Base-by-base conservation (phyloP, 2,113 vertebrate species). In the Aphyosemion australe region DNA sequence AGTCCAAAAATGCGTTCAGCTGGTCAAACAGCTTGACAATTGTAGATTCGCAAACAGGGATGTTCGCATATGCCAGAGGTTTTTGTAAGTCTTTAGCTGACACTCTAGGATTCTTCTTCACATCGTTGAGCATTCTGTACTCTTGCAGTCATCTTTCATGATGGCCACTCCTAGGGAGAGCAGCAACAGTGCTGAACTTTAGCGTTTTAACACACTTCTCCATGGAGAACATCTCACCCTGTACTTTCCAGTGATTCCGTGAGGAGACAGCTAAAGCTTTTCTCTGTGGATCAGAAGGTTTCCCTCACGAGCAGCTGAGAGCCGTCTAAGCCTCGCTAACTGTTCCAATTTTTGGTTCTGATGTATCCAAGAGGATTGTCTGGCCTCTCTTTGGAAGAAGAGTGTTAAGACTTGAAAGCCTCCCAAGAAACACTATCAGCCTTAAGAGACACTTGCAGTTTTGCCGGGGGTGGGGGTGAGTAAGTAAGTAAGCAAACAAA, bases 401-500 rank as follows among this genome's bases (percentile, higher is more conserved):
- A 82, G 78, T 13, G 49, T 61, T 65, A 32, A 63, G 68, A 55
- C 63, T 72, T 68, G 61, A 75, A 74, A 73, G 34, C 50, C 74
- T 32, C 39, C 18, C 37, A 50, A 21, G 55, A 77, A 74, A 87
- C 75, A 60, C 61, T 54, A 61, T 69, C 67, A 43, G 48, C 58
- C 72, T 62, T 20, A 68, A 76, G 73, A 80, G 84, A 76, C 74
- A 74, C 78, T 83, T 59, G 53, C 58, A 52, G 8, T 56, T 42
- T 66, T 51, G 65, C 51, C 47, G 37, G 39, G 63, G 58, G 65
- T 7, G 68, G 76, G 52, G 32, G 45, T 37, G 12, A 49, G 49
- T 21, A 80, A 59, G 21, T 26, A 26, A 83, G 74, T 71, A 79
- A 78, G 78, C 78, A 84, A 87, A 88, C 78, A 85, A 82, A 86